A percentile compares a stretch with the other conserved stretches of the same genome.
Conservation (phyloP, 2,888 invertebrate species). For the Coleophora deauratella region DNA sequence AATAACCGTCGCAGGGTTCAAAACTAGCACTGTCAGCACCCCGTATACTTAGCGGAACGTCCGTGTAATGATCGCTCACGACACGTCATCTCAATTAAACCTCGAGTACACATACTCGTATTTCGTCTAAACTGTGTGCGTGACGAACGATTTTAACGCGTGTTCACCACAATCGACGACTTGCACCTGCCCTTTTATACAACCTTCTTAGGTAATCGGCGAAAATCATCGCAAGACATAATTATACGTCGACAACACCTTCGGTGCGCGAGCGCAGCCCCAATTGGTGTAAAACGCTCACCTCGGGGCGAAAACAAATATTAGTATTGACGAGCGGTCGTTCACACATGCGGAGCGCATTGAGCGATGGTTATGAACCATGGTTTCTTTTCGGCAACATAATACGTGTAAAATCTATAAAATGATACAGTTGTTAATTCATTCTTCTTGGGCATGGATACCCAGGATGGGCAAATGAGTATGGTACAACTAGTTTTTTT, state of each 20-base stretch:
- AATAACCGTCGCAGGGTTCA: too few species aligned
- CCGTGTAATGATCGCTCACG: too few species aligned
- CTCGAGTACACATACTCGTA: neutral
- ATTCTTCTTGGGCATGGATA: too few species aligned
- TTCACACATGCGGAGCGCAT: constrained; percentile 24
- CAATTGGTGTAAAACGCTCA: constrained; percentile 5
- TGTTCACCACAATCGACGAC: neutral
- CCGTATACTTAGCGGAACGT: too few species aligned
- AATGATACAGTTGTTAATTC: too few species aligned
- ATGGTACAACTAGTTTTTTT: too few species aligned
- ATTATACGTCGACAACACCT: constrained; percentile 46
- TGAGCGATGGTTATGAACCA: too few species aligned
- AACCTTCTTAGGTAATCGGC: constrained; percentile 23
- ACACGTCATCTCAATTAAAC: too few species aligned
- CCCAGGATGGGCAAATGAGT: too few species aligned
- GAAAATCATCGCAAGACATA: constrained; percentile 43
- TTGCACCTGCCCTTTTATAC: constrained; percentile 41
- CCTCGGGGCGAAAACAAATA: constrained; percentile 61
- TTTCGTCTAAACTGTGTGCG: neutral
- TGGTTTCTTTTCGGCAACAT: too few species aligned
- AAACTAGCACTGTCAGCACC: too few species aligned
- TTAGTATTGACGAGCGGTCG: constrained; percentile 53
- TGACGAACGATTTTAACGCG: neutral
- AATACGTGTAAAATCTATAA: too few species aligned
- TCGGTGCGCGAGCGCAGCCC: constrained; percentile 44